Evolutionary conservation across 2,113 vertebrate species (phyloP).

Genomic region (Macquaria ambigua): DNA sequence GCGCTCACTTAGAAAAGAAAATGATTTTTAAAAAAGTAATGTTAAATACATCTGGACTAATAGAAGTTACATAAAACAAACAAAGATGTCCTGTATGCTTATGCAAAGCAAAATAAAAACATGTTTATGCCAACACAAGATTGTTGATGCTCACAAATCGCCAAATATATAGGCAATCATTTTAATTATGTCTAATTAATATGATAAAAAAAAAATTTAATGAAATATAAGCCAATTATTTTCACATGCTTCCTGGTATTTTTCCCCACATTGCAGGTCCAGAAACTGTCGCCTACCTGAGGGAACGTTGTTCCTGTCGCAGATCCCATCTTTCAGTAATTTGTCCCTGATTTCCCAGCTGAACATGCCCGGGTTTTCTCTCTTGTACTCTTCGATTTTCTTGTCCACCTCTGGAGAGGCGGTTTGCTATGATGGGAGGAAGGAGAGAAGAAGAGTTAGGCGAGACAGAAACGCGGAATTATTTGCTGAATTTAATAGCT

Average conservation of each 20-base stretch:
- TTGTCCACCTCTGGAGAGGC: constrained; percentile 95
- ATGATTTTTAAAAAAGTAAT: no score
- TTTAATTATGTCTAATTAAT: neutral
- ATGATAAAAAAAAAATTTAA: no score
- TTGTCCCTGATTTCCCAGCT: constrained; percentile 99
- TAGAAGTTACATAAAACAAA: neutral
- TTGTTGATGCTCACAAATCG: neutral
- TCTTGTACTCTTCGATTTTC: constrained; percentile 98
- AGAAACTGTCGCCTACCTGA: constrained; percentile 87
- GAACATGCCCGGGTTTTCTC: constrained; percentile 97
- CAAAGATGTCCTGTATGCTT: neutral
- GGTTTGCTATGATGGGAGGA: constrained; percentile 87
- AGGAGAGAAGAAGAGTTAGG: neutral
- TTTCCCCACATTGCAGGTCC: neutral
- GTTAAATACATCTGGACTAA: neutral
- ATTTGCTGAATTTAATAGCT: neutral
- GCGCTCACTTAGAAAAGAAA: constrained; percentile 89
- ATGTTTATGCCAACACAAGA: no score
- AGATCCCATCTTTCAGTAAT: constrained; percentile 95
- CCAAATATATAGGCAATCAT: neutral
- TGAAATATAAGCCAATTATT: neutral
- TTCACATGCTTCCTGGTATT: neutral
- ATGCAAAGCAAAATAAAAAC: neutral
- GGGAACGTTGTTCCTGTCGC: constrained; percentile 96
- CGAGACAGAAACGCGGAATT: neutral